These are phyloP conservation scores for Mactra quadrangularis DNA, from an alignment of 1,140 invertebrate genomes.

Conservation along the genomic window DNA sequence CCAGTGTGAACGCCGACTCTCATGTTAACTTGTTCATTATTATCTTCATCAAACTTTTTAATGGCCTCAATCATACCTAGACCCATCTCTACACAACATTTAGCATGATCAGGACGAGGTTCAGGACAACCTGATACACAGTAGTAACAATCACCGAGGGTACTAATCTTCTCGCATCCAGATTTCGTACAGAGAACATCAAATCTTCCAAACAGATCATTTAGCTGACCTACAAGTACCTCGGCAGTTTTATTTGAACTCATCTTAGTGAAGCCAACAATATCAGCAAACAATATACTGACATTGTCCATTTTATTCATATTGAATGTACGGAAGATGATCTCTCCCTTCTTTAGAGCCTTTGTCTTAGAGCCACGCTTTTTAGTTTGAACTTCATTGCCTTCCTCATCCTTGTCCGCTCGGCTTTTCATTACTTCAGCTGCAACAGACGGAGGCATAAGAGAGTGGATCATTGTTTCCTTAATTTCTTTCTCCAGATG, in stretches of 20 bases:
- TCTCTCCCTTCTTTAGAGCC: conserved; percentile 70
- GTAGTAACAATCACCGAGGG: conserved; percentile 95
- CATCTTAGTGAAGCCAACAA: conserved; percentile 99
- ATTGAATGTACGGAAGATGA: conserved; percentile 86
- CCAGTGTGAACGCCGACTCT: conserved; percentile 97
- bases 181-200: conserved; percentile 91
- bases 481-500: conserved; percentile 97
- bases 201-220: conserved; percentile 98
- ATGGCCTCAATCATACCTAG: conserved; percentile 98
- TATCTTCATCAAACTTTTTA: conserved; percentile 85
- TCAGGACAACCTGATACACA: conserved; percentile 96
- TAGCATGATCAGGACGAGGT: conserved; percentile 94
- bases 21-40: conserved; percentile 88
- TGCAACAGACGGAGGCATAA: conserved; percentile 97
- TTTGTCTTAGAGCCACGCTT: conserved; percentile 68
- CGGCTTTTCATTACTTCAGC: conserved; percentile 89
- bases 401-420: conserved; percentile 72
- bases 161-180: conserved; percentile 87
- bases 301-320: conserved; percentile 95
- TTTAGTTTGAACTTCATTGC: conserved; percentile 66
- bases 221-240: conserved; percentile 93
- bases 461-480: conserved; percentile 98
- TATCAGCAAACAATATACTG: conserved; percentile 98
- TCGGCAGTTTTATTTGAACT: conserved; percentile 93
- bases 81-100: conserved; percentile 97